Base-by-base conservation (phyloP, 92 coral and sea anemone species). In the Heliopora coerulea region DNA sequence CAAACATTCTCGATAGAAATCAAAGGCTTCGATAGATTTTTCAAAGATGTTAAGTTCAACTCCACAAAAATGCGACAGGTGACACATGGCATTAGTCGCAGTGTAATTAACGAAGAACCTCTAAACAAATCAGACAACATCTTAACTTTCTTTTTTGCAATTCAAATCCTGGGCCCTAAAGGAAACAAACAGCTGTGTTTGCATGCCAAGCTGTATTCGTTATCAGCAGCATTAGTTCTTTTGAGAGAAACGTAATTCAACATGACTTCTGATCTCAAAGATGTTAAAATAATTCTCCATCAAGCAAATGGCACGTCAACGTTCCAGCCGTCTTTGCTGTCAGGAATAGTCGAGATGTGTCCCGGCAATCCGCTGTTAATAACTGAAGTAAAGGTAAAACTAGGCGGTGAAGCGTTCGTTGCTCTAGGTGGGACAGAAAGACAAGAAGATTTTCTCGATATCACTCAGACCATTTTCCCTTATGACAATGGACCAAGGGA, bases 281-380 rank as follows among this genome's bases (percentile, higher is more conserved):
- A 67, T 28, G 74, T 67, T 44, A 67, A 67, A 49, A 67, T 67
- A 26, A 67, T 67, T 67, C 74, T 67, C 54, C 32, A 54, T 44
- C 58, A 67, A 18, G 39, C 49, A 10, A 10, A 15, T 8, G 41
- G 34, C 21, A 77, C 35, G 11, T 79, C 70, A 14, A 57, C 79
- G 50, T 65, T 77, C 82, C 26, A 68, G 70, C 74, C 74, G 30
- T 39, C 62, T 21, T 8, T 68, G 62, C 24, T 75, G 83, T 59
- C 79, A 59, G 65, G 60, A 65, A 78, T 67, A 46, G 10, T 67
- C 21, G 74, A 67, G 25, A 67, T 67, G 30, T 67, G 74, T 26
- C 74, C 74, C 3, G 48, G 40, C 59, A 67, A 67, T 18, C 21
- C 74, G 34, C 24, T 49, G 13, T 9, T 27, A 19, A 67, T 67